Conservation (phyloP, 1,140 invertebrate species). For the Carposina sasakii region DNA sequence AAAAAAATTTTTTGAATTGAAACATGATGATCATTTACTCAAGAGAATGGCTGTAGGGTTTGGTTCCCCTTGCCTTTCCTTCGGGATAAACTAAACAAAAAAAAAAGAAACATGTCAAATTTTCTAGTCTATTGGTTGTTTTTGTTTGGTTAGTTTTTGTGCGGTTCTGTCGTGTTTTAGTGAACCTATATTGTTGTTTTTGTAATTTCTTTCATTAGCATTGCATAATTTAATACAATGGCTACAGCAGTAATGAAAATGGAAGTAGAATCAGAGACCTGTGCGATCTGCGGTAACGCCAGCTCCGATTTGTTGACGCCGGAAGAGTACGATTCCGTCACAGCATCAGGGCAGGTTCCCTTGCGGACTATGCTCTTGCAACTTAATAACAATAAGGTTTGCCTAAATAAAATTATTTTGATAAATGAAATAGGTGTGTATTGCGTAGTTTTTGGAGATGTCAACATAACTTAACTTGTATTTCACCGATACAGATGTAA, state of each 20-base stretch:
- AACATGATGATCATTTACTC: too few species aligned
- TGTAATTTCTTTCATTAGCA: neutral
- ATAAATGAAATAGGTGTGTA: too few species aligned
- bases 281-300: conserved; percentile 41
- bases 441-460: too few species aligned
- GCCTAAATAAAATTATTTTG: too few species aligned
- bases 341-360: conserved; percentile 36
- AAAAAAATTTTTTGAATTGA: too few species aligned
- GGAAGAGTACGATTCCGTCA: conserved; percentile 50
- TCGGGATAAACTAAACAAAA: too few species aligned
- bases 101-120: too few species aligned
- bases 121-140: too few species aligned
- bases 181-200: neutral
- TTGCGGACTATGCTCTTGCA: conserved; percentile 53
- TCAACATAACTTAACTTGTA: too few species aligned
- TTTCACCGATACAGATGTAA: too few species aligned
- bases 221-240: conserved; percentile 19
- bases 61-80: too few species aligned
- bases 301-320: conserved; percentile 43
- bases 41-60: too few species aligned
- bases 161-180: neutral
- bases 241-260: conserved; percentile 41
- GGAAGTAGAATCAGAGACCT: conserved; percentile 38
- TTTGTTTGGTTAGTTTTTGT: neutral
- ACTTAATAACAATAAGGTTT: conserved; percentile 57